Evolutionary conservation across 2,797 vertebrate genomes (phyloP).

Genomic region (Anolis apletophallus): DNA sequence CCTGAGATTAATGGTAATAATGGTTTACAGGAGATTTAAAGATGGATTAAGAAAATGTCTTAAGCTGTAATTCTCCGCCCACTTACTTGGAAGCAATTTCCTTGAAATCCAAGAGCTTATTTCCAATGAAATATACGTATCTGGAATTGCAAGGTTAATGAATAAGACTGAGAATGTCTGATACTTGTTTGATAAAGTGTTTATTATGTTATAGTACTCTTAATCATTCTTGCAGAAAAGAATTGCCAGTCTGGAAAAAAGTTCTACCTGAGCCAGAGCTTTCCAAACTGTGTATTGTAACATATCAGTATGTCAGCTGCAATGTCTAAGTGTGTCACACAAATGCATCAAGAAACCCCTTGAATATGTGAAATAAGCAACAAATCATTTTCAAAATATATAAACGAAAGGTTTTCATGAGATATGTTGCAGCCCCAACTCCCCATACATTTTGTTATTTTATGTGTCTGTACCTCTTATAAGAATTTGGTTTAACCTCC

Average conservation of each 20-base stretch:
- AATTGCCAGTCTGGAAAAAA: neutral
- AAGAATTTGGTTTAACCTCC: too few species aligned
- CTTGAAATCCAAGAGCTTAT: neutral
- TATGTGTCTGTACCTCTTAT: too few species aligned
- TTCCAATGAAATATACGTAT: neutral
- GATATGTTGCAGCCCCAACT: too few species aligned
- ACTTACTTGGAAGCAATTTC: neutral
- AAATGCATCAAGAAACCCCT: too few species aligned
- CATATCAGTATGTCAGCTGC: too few species aligned
- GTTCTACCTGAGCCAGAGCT: neutral
- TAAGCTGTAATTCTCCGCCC: neutral
- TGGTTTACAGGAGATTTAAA: constrained; percentile 13
- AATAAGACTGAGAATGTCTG: constrained; percentile 23
- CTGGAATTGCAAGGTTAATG: neutral
- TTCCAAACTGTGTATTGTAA: too few species aligned
- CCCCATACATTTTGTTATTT: too few species aligned
- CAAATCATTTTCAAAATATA: too few species aligned
- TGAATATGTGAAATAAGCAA: too few species aligned
- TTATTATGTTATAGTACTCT: neutral
- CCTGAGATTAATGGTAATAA: constrained; percentile 8
- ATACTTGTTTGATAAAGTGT: constrained; percentile 8
- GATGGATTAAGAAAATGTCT: neutral
- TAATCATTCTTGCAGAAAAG: neutral
- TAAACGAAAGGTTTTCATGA: too few species aligned
- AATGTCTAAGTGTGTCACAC: too few species aligned